phyloP scores from a whole-genome alignment of 2,113 vertebrate species.

The Neotragus pygmaeus region DNA sequence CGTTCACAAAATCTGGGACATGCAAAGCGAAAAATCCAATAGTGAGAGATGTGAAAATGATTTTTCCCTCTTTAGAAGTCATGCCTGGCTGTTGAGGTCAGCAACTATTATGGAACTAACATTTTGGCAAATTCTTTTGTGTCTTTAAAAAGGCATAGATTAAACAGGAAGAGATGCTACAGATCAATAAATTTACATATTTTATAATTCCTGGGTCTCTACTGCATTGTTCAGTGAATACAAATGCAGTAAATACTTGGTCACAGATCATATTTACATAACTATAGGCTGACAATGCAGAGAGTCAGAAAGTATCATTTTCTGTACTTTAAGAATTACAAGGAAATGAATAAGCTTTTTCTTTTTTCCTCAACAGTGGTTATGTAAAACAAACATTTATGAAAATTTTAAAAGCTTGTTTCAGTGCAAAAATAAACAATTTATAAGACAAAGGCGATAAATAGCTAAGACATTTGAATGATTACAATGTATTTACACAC shows the following conservation, averaged over 20 bases:
- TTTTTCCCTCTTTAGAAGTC: background rate
- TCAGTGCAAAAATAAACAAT: conserved; percentile 51
- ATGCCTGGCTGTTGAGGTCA: background rate
- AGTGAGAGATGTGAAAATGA: background rate
- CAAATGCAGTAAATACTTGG: background rate
- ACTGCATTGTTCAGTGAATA: background rate
- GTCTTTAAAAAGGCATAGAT: background rate
- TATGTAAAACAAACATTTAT: conserved; percentile 11
- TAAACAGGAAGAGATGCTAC: background rate
- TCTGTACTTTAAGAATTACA: background rate
- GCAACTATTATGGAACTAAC: background rate
- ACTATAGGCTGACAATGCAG: background rate
- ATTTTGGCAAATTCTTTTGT: background rate
- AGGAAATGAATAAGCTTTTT: background rate
- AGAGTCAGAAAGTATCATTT: background rate
- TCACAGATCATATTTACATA: background rate
- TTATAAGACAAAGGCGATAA: conserved; percentile 50
- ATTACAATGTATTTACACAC: background rate
- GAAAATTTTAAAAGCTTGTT: background rate
- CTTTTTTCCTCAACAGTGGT: background rate
- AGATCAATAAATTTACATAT: background rate
- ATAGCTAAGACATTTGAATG: conserved; percentile 65
- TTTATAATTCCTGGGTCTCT: background rate
- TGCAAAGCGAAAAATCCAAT: background rate
- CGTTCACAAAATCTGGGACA: background rate